Base-by-base conservation (phyloP, 2,888 invertebrate genomes). In the Alcis repandata region DNA sequence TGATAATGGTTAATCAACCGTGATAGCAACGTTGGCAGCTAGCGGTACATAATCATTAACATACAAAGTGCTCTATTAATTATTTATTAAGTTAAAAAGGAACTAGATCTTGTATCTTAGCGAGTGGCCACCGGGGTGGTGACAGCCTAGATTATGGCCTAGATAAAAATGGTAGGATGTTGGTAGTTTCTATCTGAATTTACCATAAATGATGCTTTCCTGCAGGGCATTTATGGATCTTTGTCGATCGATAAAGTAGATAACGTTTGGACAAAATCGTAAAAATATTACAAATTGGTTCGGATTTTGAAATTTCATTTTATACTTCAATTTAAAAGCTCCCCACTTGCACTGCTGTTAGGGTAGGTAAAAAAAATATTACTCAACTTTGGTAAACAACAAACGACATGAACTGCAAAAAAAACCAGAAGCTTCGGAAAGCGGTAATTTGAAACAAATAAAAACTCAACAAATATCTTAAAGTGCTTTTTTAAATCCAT, bases 11-110 rank as follows among this genome's bases (percentile, higher is more conserved):
- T 60, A 60, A 65, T 60, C 52, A 61, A 48, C 11, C 20, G n/a
- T 41, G 63, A 64, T 57, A 58, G 57, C 52, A 9, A 57, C 27
- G 22, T 52, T 19, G 52, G 57, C 60, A 56, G 20, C 20, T 22
- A 66, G 58, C 65, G 60, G 65, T 57, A 66, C 40, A 8, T 59
- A 59, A 54, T 54, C 3, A 64, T 49, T 64, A 22, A 43, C 60
- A 52, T 60, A 41, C 52, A 66, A 61, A 66, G 15, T 61, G 51
- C 38, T 59, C 10, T 38, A 58, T 46, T 56, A 64, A 20, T 51
- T 36, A 59, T 56, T 65, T 19, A 57, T 65, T 45, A 40, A 33
- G 36, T 59, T 52, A 46, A 36, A 38, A 64, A 54, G 46, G 53
- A 57, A 45, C 60, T 15, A 60, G 60, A 66, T 61, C 15, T n/a